Evolutionary conservation across 2,797 vertebrate species (phyloP), one percentile per base, ranked within the genome.

Genomic region (Neostethus bicornis): DNA sequence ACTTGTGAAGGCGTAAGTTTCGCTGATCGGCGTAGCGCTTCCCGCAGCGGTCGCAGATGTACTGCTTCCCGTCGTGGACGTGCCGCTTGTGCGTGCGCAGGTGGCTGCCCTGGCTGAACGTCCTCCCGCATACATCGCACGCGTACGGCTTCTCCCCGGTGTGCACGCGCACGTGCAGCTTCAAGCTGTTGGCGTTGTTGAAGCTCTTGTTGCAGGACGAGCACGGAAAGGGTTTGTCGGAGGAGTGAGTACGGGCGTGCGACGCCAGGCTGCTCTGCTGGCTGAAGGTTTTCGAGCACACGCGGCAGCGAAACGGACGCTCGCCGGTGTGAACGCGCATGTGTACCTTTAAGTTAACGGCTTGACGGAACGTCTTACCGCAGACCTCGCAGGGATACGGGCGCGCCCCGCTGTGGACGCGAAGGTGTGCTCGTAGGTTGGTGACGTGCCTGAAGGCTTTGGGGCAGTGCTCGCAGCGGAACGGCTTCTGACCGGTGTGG

Each of bases 61-160:
- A 93, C 77, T 90, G 88, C 54, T 93, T 93, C 7, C 90, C 91
- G 0, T 91, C 92, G 19, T 92, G 91, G 5, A 92, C 73, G 59
- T 91, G 90, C 0, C 86, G 66, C 52, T 80, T 84, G 84, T 90
- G 86, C 2, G 87, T 91, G 17, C 82, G 62, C 7, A 88, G 68
- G 32, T 85, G 83, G 64, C 90, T 90, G 37, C 83, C 80, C 79
- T 90, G 92, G 70, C 86, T 90, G 77, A 93, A 93, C 16, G 61
- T 72, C 54, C 88, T 89, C 8, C 84, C 87, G 13, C 92, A 93
- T 39, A 83, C 9, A 9, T 89, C 85, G 13, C 91, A 92, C 64
- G 28, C 20, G 51, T 92, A 92, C 0, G 91, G 92, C 34, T 88
- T 89, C 81, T 93, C 92, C 0, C 92, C 92, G 0, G 90, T 92